phyloP scores from a whole-genome alignment of 30 jellyfish, hydroid and myxozoan species.

The Aurelia sp. region DNA sequence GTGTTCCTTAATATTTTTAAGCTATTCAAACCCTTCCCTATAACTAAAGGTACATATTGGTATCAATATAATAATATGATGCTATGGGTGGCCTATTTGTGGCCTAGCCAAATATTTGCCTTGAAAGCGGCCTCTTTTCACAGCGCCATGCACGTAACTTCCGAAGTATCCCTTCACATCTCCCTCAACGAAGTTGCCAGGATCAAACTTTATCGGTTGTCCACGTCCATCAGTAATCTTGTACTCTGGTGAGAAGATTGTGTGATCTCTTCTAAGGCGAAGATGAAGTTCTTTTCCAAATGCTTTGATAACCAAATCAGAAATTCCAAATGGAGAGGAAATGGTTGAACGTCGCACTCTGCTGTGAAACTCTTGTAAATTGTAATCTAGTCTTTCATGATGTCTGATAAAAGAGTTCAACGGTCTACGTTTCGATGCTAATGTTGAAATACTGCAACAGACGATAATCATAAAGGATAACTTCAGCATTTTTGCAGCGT shows the following conservation, averaged over 20 bases:
- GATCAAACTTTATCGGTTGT: constrained; percentile 58
- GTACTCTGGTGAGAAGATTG: constrained; percentile 71
- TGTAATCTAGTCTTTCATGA: constrained; percentile 80
- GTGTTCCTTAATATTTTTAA: too few relatives aligned
- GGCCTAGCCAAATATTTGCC: constrained; percentile 37
- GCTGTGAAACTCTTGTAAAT: constrained; percentile 77
- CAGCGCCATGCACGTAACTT: constrained; percentile 79
- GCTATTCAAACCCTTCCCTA: too few relatives aligned
- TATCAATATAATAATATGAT: too few relatives aligned
- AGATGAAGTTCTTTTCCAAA: constrained; percentile 74
- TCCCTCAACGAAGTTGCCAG: constrained; percentile 77
- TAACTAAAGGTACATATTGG: too few relatives aligned
- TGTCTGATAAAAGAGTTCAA: constrained; percentile 78
- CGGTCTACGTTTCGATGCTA: constrained; percentile 52
- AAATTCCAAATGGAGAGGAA: constrained; percentile 77
- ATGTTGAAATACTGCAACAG: constrained; percentile 19
- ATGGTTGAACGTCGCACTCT: constrained; percentile 77
- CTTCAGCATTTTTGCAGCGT: constrained; percentile 29
- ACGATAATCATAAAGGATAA: not conserved
- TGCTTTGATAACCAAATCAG: constrained; percentile 78
- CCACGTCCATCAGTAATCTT: constrained; percentile 83
- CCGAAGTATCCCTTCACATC: constrained; percentile 85
- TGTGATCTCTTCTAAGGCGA: constrained; percentile 83
- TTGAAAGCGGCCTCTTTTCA: constrained; percentile 87
- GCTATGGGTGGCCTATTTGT: too few relatives aligned